Evolutionary conservation across 2,888 invertebrate species (phyloP), one percentile per base, ranked within the genome.

Genomic region (Tachystola acroxantha): DNA sequence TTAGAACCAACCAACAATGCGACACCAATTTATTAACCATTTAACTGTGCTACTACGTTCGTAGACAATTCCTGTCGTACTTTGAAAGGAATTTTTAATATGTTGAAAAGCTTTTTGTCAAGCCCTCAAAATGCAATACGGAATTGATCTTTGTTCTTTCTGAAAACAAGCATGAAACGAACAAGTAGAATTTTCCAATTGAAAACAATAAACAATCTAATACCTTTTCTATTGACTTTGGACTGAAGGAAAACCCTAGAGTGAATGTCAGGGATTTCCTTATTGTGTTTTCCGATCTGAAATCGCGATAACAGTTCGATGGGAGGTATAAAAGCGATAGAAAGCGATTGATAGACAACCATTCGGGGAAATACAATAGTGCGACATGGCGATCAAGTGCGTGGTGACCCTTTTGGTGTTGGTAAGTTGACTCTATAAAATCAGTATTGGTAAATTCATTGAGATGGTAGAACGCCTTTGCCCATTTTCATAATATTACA

Each of bases 241-340:
- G 16, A 4, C 16, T 37, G 40, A 36, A 45, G 66, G 56, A 64
- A 74, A 70, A 59, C 49, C 54, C 48, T 50, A 22, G 32, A 16
- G 32, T 38, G 32, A 29, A 39, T 36, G 34, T 41, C 28, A 34
- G 46, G 33, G 32, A 60, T 64, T 67, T 63, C 50, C 64, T 46
- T 60, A 49, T 65, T 58, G 37, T 45, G 42, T 43, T 37, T 38
- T 48, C 45, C 48, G 48, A 32, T 35, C 37, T 22, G 37, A 48
- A 36, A 37, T 46, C 36, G 44, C 50, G 54, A 54, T 51, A 50
- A 57, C 50, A 43, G 46, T 32, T 44, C 44, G 47, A 58, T 57
- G 53, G 39, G 36, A 35, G 36, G 44, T 57, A 63, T 66, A 70
- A 59, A 68, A 61, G 53, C 55, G 34, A 45, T 48, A 38, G 36